Evolutionary conservation across 1,140 invertebrate genomes (phyloP).

Genomic region (Pectinophora gossypiella): DNA sequence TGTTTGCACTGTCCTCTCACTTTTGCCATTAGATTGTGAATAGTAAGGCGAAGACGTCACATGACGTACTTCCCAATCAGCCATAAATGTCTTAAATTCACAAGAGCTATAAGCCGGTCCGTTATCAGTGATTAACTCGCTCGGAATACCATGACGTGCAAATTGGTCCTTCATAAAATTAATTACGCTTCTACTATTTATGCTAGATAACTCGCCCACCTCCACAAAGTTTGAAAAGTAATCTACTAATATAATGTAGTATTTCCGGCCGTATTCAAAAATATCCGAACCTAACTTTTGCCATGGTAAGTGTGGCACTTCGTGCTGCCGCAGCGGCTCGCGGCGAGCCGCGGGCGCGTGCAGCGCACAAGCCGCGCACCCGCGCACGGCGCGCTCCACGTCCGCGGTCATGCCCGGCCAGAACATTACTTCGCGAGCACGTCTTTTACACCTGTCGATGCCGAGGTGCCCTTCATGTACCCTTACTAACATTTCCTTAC

Average conservation of each 20-base stretch:
- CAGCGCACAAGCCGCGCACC: slow-evolving; percentile 25
- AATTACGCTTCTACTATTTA: slow-evolving; percentile 7
- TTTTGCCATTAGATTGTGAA: no score
- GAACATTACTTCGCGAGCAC: slow-evolving; percentile 44
- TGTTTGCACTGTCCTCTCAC: no score
- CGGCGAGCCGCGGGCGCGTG: slow-evolving; percentile 9
- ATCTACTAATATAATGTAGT: slow-evolving; percentile 29
- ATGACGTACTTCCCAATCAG: no score
- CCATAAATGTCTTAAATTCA: no score
- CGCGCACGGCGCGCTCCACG: slow-evolving; percentile 30
- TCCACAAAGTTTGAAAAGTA: slow-evolving; percentile 32
- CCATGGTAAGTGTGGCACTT: slow-evolving; percentile 33
- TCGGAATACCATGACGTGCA: slow-evolving; percentile 51
- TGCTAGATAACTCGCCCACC: slow-evolving; percentile 12
- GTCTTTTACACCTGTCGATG: slow-evolving; percentile 34
- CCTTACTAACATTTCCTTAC: slow-evolving; percentile 33
- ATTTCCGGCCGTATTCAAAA: slow-evolving; percentile 20
- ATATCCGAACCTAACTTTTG: slow-evolving; percentile 43
- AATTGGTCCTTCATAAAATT: slow-evolving; percentile 34
- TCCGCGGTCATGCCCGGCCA: slow-evolving; percentile 49
- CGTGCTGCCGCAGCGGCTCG: slow-evolving; percentile 32
- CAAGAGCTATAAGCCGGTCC: no score
- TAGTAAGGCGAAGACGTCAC: no score
- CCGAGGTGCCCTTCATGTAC: slow-evolving; percentile 45
- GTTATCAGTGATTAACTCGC: slow-evolving; percentile 47